These are phyloP conservation scores for Spheniscus humboldti DNA, from an alignment of 2,797 vertebrate species.

Conservation along the genomic window DNA sequence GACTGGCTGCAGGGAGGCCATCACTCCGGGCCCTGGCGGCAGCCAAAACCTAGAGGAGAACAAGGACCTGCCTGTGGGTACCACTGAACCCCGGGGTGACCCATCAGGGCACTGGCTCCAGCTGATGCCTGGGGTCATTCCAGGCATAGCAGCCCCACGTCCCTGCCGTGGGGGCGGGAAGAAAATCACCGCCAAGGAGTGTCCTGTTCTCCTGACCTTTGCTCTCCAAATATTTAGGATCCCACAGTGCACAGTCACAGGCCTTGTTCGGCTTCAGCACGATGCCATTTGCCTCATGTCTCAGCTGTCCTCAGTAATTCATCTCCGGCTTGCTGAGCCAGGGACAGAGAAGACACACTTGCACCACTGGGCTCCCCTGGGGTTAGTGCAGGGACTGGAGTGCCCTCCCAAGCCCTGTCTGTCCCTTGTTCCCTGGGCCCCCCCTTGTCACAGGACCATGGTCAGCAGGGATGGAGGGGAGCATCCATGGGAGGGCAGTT, in stretches of 20 bases:
- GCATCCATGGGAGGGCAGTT: neutral
- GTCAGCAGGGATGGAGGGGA: neutral
- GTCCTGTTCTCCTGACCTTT: conserved; percentile 70
- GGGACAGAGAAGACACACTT: neutral
- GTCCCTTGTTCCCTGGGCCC: neutral
- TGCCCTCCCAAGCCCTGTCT: neutral
- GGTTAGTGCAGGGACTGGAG: neutral
- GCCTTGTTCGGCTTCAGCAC: conserved; percentile 50
- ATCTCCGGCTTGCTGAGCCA: conserved; percentile 33
- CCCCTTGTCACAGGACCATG: fast-evolving
- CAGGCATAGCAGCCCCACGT: conserved; percentile 2
- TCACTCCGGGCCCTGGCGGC: fast-evolving
- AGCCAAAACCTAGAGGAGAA: neutral
- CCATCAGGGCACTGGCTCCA: neutral
- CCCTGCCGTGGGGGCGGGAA: neutral
- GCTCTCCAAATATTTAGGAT: conserved; percentile 73
- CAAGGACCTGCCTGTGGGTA: neutral
- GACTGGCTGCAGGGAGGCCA: neutral
- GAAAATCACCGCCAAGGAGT: conserved; percentile 36
- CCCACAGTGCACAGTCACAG: conserved; percentile 56
- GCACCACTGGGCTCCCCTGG: neutral
- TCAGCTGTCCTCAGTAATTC: conserved; percentile 74
- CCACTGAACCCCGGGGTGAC: neutral
- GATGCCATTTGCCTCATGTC: conserved; percentile 63
- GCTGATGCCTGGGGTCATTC: neutral